These are phyloP conservation scores for Phorcus lineatus DNA, from an alignment of 2,888 invertebrate species.

Conservation along the genomic window DNA sequence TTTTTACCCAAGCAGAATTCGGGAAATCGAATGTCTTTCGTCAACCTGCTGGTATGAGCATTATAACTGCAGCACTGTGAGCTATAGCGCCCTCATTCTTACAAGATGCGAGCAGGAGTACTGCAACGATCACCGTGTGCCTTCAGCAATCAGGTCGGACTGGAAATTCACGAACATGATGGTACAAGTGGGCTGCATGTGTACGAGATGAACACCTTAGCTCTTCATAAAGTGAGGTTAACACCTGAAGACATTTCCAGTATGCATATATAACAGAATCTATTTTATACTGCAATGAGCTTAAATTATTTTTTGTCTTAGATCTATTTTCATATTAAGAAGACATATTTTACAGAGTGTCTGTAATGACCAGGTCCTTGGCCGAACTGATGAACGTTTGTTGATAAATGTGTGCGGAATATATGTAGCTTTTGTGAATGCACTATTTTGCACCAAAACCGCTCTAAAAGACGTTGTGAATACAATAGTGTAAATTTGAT, in stretches of 20 bases:
- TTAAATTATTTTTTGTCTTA: no score
- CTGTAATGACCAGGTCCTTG: no score
- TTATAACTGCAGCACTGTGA: conserved; percentile 22
- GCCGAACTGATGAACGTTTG: no score
- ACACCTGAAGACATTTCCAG: not conserved
- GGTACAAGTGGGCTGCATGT: conserved; percentile 13
- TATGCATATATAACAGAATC: no score
- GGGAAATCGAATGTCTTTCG: conserved; percentile 23
- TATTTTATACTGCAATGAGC: no score
- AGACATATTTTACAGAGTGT: no score
- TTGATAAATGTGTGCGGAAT: no score
- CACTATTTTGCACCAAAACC: no score
- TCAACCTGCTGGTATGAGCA: conserved; percentile 24
- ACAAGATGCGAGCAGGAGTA: not conserved
- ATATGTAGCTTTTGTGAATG: no score
- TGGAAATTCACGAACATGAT: conserved; percentile 17
- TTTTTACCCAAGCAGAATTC: conserved; percentile 19
- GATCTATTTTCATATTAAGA: no score
- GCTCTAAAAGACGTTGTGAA: no score
- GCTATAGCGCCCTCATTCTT: conserved; percentile 11
- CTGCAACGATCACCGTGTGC: conserved; percentile 26
- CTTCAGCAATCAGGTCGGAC: not conserved
- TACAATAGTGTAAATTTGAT: no score
- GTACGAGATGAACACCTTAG: not conserved
- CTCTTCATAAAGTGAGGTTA: not conserved